These are phyloP conservation scores for Nycteola revayana DNA, from an alignment of 2,888 invertebrate species.

Conservation along the genomic window DNA sequence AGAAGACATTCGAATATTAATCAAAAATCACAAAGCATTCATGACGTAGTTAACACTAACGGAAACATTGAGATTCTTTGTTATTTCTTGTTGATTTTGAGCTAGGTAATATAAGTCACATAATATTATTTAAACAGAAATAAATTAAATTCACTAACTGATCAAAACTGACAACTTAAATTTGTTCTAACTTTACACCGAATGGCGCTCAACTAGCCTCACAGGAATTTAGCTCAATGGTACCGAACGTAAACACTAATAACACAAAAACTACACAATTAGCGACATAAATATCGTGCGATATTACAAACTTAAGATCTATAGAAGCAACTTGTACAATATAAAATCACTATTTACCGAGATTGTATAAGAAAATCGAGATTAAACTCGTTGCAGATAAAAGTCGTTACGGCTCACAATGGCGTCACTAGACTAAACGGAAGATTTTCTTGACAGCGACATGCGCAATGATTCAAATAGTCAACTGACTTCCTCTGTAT, in stretches of 20 bases:
- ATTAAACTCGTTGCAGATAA: constrained; percentile 84
- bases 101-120: neutral
- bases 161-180: constrained; percentile 46
- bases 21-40: constrained; percentile 20
- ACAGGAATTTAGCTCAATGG: constrained; percentile 86
- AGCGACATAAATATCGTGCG: constrained; percentile 69
- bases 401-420: constrained; percentile 93
- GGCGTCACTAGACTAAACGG: constrained; percentile 86
- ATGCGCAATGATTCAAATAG: constrained; percentile 37
- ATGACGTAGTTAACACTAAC: constrained; percentile 16
- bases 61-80: constrained; percentile 10
- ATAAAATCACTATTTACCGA: constrained; percentile 66
- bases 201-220: constrained; percentile 86
- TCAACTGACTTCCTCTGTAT: constrained; percentile 31
- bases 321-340: constrained; percentile 61
- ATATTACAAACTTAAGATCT: constrained; percentile 61
- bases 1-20: constrained; percentile 25
- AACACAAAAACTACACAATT: constrained; percentile 62
- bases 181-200: constrained; percentile 66
- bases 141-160: constrained; percentile 27
- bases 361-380: constrained; percentile 87
- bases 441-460: constrained; percentile 58
- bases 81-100: constrained; percentile 4
- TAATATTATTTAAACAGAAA: constrained; percentile 12
- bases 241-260: constrained; percentile 81